Evolutionary conservation across 2,113 vertebrate genomes (phyloP), one percentile per base, ranked within the genome.

Genomic region (Irena cyanogastra): DNA sequence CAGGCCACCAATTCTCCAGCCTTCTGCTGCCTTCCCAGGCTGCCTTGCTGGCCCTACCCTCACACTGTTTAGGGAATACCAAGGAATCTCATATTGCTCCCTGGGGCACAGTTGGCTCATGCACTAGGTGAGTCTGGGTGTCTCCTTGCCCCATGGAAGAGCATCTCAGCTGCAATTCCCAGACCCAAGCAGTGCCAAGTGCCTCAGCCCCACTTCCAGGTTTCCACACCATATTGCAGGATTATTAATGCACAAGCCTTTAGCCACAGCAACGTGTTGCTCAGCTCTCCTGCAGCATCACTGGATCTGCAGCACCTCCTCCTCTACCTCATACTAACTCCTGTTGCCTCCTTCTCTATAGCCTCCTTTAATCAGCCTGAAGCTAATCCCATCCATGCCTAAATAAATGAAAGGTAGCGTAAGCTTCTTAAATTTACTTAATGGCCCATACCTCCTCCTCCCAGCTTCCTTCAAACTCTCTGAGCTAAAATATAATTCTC

Each of bases 401-500:
- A 91, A 95, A 88, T 42, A 85, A 83, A 88, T 13, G 30, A 64
- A 80, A 93, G 72, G 85, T 83, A 90, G 41, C 44, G 41, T 91
- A 94, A 94, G 28, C 64, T 86, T 27, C 60, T 94, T 90, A 95
- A 49, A 53, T 72, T 86, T 90, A 56, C 54, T 87, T 89, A 90
- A 63, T 52, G 41, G 65, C 56, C 66, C 42, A 56, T n/a, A 56
- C 35, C 49, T 90, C 61, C 75, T 88, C 63, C 61, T 85, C 59
- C 20, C 31, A 60, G 4, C 75, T 83, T 83, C 21, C 39, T 87
- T 65, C 63, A 91, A 69, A 80, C 18, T 53, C n/a, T 37, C 31
- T 31, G 52, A 75, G 88, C 68, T 86, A 64, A 64, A 90, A 86
- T 42, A 45, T 44, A 83, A 74, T 78, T 88, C 63, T 78, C 30